Conservation (phyloP, 2,888 invertebrate genomes). For the Corythucha ciliata region DNA sequence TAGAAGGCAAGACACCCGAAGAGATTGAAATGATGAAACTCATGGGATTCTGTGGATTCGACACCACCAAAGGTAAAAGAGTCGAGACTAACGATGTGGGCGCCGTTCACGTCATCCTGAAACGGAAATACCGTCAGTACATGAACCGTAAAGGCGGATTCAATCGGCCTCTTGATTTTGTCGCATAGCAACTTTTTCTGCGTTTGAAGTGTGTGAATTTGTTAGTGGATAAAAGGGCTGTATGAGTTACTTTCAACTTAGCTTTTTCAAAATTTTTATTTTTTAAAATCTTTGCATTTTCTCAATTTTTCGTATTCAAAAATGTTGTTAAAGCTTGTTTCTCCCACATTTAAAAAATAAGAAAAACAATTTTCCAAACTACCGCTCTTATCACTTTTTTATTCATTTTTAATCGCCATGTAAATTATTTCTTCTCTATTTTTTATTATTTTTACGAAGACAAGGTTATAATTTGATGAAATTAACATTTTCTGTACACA, state of each 20-base stretch:
- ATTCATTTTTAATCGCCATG: not conserved
- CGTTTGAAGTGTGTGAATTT: too few species aligned
- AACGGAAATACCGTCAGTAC: conserved; percentile 95
- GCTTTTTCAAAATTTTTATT: not conserved
- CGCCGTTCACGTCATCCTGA: conserved; percentile 90
- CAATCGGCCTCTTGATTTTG: conserved; percentile 94
- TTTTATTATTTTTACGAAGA: not conserved
- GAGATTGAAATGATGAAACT: conserved; percentile 90
- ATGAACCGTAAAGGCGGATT: conserved; percentile 99
- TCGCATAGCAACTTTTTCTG: conserved; percentile 58
- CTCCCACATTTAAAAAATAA: conserved; percentile 1
- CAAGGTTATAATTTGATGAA: not conserved
- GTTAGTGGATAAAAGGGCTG: too few species aligned
- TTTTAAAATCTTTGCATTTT: not conserved
- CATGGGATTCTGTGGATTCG: conserved; percentile 96
- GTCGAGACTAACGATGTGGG: conserved; percentile 89
- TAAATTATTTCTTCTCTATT: not conserved
- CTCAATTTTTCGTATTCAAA: not conserved
- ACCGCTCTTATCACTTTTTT: too few species aligned
- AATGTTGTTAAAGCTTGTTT: not conserved
- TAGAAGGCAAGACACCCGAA: conserved; percentile 82
- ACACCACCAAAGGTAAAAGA: conserved; percentile 92
- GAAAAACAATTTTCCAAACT: too few species aligned
- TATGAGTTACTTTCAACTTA: too few species aligned
- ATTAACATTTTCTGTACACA: too few species aligned